Conservation (phyloP, 2,888 invertebrate genomes). For the Himalopsyche anomala region DNA sequence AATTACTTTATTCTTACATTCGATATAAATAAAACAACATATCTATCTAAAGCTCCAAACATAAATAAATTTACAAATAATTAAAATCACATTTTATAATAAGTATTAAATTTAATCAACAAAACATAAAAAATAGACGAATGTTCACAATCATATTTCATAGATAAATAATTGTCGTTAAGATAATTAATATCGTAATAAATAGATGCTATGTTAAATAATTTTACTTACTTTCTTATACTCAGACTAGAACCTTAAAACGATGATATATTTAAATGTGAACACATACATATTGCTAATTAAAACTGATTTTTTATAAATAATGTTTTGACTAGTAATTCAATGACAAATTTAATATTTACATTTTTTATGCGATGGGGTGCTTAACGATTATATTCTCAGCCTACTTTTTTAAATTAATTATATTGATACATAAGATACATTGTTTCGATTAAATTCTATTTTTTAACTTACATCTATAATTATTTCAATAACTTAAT, state of each 20-base stretch:
- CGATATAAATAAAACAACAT: slow-evolving; percentile 53
- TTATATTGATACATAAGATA: slow-evolving; percentile 7
- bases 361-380: neutral
- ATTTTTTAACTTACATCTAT: neutral
- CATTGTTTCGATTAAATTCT: slow-evolving; percentile 11
- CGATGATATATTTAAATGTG: slow-evolving; percentile 59
- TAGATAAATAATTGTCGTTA: slow-evolving; percentile 32
- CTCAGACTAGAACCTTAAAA: slow-evolving; percentile 54
- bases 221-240: slow-evolving; percentile 48
- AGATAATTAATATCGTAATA: neutral
- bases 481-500: neutral
- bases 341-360: neutral
- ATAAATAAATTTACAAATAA: slow-evolving; percentile 47
- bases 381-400: neutral
- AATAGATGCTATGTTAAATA: slow-evolving; percentile 22
- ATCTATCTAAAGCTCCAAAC: slow-evolving; percentile 42
- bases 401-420: neutral
- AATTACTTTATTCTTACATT: slow-evolving; percentile 51
- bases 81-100: slow-evolving; percentile 25
- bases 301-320: slow-evolving; percentile 41
- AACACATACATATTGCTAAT: slow-evolving; percentile 63
- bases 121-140: slow-evolving; percentile 39
- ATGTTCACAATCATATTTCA: neutral
- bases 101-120: slow-evolving; percentile 22
- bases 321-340: neutral